These are phyloP conservation scores for Prosopocoilus inquinatus DNA, from an alignment of 2,888 invertebrate genomes.

Conservation along the genomic window DNA sequence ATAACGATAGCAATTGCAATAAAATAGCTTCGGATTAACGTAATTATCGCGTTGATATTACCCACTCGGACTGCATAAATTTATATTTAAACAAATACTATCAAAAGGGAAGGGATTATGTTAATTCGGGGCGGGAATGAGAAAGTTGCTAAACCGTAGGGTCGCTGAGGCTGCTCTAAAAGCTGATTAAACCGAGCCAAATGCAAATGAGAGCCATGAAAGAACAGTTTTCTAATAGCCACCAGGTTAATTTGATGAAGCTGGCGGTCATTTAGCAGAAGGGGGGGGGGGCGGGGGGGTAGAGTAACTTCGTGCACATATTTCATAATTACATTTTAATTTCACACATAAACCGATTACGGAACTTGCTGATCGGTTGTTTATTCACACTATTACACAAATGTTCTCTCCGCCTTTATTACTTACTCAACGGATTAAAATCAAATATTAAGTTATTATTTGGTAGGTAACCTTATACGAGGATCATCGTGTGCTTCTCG, in stretches of 20 bases:
- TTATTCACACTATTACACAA: too few relatives aligned
- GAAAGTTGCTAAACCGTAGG: slow-evolving; percentile 32
- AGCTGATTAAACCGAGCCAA: slow-evolving; percentile 37
- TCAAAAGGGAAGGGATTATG: slow-evolving; percentile 32
- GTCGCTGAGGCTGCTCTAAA: slow-evolving; percentile 34
- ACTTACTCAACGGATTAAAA: too few relatives aligned
- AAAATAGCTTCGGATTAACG: too few relatives aligned
- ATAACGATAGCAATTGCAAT: too few relatives aligned
- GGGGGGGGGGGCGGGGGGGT: slow-evolving; percentile 20
- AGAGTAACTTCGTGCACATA: slow-evolving; percentile 27
- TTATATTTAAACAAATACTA: too few relatives aligned
- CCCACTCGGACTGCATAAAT: too few relatives aligned
- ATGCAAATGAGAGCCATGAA: slow-evolving; percentile 37
- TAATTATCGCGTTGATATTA: too few relatives aligned
- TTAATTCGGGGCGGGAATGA: slow-evolving; percentile 37
- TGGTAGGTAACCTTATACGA: too few relatives aligned
- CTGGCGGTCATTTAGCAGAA: slow-evolving; percentile 17
- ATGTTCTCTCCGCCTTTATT: too few relatives aligned
- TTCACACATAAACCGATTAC: slow-evolving; percentile 29
- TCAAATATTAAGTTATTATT: too few relatives aligned
- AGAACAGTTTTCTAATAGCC: slow-evolving; percentile 36
- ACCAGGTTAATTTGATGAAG: slow-evolving; percentile 34
- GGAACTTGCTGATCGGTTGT: too few relatives aligned
- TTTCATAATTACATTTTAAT: slow-evolving; percentile 30
- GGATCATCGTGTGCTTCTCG: too few relatives aligned